Conservation (phyloP, 2,888 invertebrate genomes). For the Philaethria dido region DNA sequence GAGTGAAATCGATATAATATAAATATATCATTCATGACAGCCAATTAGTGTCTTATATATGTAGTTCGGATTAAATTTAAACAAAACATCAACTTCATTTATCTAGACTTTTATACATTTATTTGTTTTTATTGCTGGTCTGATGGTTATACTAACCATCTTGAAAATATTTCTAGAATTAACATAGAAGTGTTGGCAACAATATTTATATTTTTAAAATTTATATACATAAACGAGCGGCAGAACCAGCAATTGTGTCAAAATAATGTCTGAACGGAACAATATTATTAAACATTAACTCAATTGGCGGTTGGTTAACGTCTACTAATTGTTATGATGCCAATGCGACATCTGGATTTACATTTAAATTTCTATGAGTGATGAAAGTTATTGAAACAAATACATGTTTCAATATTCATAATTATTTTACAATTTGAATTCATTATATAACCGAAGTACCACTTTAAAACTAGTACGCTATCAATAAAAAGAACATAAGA, state of each 20-base stretch:
- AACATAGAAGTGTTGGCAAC: background rate
- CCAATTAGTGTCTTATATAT: constrained; percentile 10
- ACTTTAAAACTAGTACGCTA: background rate
- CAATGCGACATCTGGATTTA: constrained; percentile 2
- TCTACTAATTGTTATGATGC: constrained; percentile 14
- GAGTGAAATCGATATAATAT: constrained; percentile 12
- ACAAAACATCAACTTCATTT: constrained; percentile 12
- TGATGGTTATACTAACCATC: background rate
- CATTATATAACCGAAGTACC: background rate
- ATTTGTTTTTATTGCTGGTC: background rate
- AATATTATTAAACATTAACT: background rate
- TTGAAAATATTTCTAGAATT: background rate
- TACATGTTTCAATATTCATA: background rate
- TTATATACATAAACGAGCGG: background rate
- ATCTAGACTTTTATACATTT: background rate
- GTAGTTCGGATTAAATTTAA: background rate
- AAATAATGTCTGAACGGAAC: constrained; percentile 4
- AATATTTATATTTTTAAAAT: constrained; percentile 8
- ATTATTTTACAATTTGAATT: background rate
- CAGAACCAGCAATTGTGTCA: constrained; percentile 6
- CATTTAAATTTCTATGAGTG: background rate
- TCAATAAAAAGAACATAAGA: background rate
- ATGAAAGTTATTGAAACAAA: constrained; percentile 1
- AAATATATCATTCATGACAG: constrained; percentile 13
- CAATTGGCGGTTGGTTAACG: constrained; percentile 11